A percentile compares a stretch with the other conserved stretches of the same genome.
These are phyloP conservation scores for Erythrolamprus reginae DNA, from an alignment of 2,113 vertebrate genomes.

Conservation along the genomic window DNA sequence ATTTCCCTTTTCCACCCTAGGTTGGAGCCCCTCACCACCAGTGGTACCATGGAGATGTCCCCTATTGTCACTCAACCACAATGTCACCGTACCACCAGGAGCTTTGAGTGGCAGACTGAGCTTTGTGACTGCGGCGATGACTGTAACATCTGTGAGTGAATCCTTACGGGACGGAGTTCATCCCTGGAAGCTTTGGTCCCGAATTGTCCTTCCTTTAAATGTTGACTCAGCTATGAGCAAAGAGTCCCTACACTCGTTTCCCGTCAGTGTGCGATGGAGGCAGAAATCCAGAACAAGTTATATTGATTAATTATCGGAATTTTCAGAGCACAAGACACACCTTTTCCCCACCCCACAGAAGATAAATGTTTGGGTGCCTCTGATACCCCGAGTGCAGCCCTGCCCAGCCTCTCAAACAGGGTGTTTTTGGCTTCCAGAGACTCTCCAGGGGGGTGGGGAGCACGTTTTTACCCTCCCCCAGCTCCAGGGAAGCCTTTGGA, in stretches of 20 bases:
- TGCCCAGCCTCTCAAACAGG: too few relatives aligned
- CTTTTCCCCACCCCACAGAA: too few relatives aligned
- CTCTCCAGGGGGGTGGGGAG: too few relatives aligned
- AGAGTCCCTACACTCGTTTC: neutral
- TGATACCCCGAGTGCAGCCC: too few relatives aligned
- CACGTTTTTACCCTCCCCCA: too few relatives aligned
- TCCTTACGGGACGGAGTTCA: neutral
- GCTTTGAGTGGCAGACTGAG: constrained; percentile 61
- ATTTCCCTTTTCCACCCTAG: neutral
- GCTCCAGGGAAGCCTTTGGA: too few relatives aligned
- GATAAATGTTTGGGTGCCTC: too few relatives aligned
- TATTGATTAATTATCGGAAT: neutral
- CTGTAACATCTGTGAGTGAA: constrained; percentile 63
- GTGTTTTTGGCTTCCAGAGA: too few relatives aligned
- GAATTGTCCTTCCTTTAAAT: neutral
- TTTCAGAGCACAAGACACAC: too few relatives aligned
- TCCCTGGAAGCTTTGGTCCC: neutral
- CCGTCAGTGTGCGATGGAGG: neutral
- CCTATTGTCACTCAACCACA: constrained; percentile 23
- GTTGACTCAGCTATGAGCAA: neutral
- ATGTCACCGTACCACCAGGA: neutral
- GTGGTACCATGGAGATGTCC: constrained; percentile 15
- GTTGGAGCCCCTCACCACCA: neutral
- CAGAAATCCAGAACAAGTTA: neutral
- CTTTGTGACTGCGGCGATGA: constrained; percentile 50